phyloP scores from a whole-genome alignment of 2,113 vertebrate species.

The Cisticola juncidis region DNA sequence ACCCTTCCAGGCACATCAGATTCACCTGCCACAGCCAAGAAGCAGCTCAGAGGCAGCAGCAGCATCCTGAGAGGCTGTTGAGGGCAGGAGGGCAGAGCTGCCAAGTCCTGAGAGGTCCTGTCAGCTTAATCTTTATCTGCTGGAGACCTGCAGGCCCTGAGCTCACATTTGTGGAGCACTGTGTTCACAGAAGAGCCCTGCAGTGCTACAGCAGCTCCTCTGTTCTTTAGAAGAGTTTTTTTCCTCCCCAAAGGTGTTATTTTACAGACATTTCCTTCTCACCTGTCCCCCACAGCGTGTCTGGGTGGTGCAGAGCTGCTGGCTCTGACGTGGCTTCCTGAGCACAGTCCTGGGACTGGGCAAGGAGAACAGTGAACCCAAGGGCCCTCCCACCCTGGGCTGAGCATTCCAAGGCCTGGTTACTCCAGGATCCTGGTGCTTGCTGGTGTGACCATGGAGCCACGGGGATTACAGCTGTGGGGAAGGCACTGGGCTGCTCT shows the following conservation, averaged over 20 bases:
- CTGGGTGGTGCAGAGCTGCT: not conserved
- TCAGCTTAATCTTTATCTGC: not conserved
- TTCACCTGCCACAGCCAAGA: not conserved
- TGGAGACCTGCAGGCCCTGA: not conserved
- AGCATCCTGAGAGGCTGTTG: not conserved
- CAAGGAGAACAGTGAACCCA: not conserved
- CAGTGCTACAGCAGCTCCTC: not conserved
- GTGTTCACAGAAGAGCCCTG: not conserved
- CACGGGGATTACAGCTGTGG: not conserved
- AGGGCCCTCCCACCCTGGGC: not conserved
- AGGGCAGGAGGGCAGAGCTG: not conserved
- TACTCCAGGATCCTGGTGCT: not conserved
- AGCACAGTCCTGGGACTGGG: not conserved
- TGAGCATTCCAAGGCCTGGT: not conserved
- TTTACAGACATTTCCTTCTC: not conserved
- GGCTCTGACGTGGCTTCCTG: not conserved
- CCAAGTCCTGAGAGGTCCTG: not conserved
- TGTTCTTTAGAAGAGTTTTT: not conserved
- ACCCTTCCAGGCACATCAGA: not conserved
- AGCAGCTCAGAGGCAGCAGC: not conserved
- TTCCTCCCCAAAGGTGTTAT: not conserved
- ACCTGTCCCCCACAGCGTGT: rapidly evolving
- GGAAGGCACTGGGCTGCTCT: not conserved
- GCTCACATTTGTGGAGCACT: not conserved
- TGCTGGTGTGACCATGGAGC: rapidly evolving